Evolutionary conservation across 2,113 vertebrate species (phyloP), one percentile per base, ranked within the genome.

Genomic region (Cyphomyrus discorhynchus): DNA sequence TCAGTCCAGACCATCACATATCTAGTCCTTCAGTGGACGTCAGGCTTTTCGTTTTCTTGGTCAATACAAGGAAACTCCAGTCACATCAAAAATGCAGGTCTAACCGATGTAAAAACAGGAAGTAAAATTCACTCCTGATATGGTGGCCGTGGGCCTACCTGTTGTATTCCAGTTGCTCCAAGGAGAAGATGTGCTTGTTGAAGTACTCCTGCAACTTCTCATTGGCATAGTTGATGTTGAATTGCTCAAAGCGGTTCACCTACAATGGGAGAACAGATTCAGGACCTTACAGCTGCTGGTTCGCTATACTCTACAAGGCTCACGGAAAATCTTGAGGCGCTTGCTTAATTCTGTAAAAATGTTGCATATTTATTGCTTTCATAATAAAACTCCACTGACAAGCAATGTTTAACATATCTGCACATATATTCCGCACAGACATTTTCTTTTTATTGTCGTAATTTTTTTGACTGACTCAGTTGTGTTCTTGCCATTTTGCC

Each of bases 141-240:
- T 42, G 74, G 31, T 42, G 74, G 35, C 15, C 5, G 15, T 15
- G 35, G 35, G 15, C 21, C 91, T 91, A 98, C 97, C 98, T 97
- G 96, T 98, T 97, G 92, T 98, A 98, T 90, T 98, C 98, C 24
- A 98, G 96, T 92, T 98, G 98, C 94, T 98, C 97, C 95, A 98
- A 94, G 56, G 98, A 98, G 93, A 98, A 98, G 92, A 98, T 98
- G 84, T 98, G 97, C 88, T 98, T 98, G 95, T 98, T 98, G 94
- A 98, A 98, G 92, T 98, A 98, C 88, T 98, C 97, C 92, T 98
- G 98, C 42, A 98, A 96, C 88, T 98, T 98, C 95, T 98, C 98
- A 31, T 98, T 98, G 91, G 98, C 98, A 21, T 98, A 98, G 93
- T 98, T 98, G 92, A 98, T 98, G 92, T 96, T 98, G 93, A 98